A percentile compares a stretch with the other conserved stretches of the same genome.
Conservation (phyloP, 2,113 vertebrate genomes). For the Anhinga rufa region DNA sequence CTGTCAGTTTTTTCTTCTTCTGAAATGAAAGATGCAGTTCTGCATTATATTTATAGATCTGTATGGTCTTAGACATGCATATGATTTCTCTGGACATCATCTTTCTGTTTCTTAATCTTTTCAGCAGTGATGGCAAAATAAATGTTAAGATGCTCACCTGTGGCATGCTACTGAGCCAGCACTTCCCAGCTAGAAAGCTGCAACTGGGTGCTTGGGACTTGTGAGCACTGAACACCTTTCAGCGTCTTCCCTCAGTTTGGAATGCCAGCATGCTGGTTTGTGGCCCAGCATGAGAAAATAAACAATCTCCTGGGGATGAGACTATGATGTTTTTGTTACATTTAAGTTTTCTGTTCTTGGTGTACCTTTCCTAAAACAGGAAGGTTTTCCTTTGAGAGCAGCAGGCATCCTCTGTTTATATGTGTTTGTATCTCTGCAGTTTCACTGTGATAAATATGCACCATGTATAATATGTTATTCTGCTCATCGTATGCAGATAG, state of each 20-base stretch:
- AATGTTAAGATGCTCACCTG: background rate
- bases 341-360: background rate
- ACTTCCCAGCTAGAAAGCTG: background rate
- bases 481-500: background rate
- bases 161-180: background rate
- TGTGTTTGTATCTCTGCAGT: background rate
- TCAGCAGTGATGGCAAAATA: background rate
- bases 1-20: background rate
- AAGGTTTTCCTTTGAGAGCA: background rate
- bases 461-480: background rate
- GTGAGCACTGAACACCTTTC: background rate
- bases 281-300: background rate
- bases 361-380: background rate
- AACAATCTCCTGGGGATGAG: background rate
- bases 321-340: background rate
- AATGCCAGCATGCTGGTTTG: background rate
- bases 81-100: background rate
- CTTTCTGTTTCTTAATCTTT: background rate
- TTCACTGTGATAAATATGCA: background rate
- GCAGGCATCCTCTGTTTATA: background rate
- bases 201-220: background rate
- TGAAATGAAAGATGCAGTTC: background rate
- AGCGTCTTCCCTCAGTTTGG: background rate
- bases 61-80: background rate
- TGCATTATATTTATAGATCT: background rate